Evolutionary conservation across 2,888 invertebrate species (phyloP).

Genomic region (Yponomeuta sedellus): DNA sequence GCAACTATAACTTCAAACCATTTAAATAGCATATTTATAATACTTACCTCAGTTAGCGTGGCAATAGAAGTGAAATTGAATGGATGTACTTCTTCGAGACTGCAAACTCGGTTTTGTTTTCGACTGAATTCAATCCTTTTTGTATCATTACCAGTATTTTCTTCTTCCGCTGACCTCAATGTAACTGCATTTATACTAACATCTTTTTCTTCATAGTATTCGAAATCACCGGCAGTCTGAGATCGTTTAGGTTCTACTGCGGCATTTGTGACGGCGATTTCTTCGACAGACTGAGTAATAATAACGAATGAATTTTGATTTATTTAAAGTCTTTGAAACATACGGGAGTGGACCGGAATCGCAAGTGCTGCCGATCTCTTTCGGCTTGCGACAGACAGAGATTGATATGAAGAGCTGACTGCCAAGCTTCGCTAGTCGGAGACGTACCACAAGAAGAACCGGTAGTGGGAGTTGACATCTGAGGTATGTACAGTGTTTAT

Average conservation of each 20-base stretch:
- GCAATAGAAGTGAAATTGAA: slow-evolving; percentile 51
- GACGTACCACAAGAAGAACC: too few relatives aligned
- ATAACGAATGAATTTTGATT: neutral
- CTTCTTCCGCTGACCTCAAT: slow-evolving; percentile 23
- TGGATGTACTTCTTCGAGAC: slow-evolving; percentile 43
- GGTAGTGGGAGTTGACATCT: too few relatives aligned
- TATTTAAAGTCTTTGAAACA: too few relatives aligned
- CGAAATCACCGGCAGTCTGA: neutral
- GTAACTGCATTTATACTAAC: neutral
- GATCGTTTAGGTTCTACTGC: neutral
- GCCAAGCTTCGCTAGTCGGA: too few relatives aligned
- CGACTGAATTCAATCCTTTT: slow-evolving; percentile 15
- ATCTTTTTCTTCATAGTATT: neutral
- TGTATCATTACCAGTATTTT: slow-evolving; percentile 17
- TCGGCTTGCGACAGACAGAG: too few relatives aligned
- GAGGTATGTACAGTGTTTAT: too few relatives aligned
- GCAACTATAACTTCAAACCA: too few relatives aligned
- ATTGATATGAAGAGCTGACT: too few relatives aligned
- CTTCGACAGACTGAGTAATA: neutral
- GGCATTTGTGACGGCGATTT: neutral
- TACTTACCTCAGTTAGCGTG: slow-evolving; percentile 54
- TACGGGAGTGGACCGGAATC: too few relatives aligned
- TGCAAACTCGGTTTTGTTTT: slow-evolving; percentile 33
- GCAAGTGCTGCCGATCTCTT: too few relatives aligned
- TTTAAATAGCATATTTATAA: too few relatives aligned